Evolutionary conservation across 2,797 vertebrate genomes (phyloP), one percentile per base, ranked within the genome.

Genomic region (Tangara arthus): DNA sequence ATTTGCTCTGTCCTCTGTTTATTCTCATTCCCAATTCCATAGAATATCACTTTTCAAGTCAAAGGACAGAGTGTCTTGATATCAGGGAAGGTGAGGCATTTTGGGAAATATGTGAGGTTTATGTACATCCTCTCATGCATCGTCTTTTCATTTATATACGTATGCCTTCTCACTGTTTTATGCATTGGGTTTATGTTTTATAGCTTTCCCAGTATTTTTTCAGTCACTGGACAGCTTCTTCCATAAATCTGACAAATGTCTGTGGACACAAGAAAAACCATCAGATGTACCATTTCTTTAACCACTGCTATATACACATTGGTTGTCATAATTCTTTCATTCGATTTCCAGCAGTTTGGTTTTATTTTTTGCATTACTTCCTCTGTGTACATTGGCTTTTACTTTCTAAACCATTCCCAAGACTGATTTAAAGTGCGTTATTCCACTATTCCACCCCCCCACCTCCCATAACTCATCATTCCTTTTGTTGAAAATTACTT

Each of bases 361-460:
- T 87, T 72, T 60, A 49, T 26, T 78, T 14, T 83, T 71, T 72
- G 14, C 37, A 21, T 15, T 0, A 44, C 10, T 70, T 70, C 49
- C 28, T 65, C 27, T 16, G 19, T 70, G 17, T 52, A 59, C 35
- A 27, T 32, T n/a, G 13, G 9, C 17, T 47, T 90, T 87, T 72
- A 46, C 41, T 44, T 73, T 47, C 30, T 28, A 73, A 87, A 52
- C 4, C 3, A 53, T 65, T 71, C 61, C 34, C 15, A 44, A 34
- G 26, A 15, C 6, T 44, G 21, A 61, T 44, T 63, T 64, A 50
- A 76, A 60, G 6, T 21, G 27, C 37, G 6, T 14, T 57, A n/a
- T 8, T 35, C 11, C 21, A n/a, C 15, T 41, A 5, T 3, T 30
- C 5, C 20, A 18, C 1, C 2, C 1, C 15, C 7, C 8, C 0